Percentiles rank a stretch among this genome's conserved stretches.
Conservation (phyloP, 2,888 invertebrate genomes). For the Ptychoptera albimana region DNA sequence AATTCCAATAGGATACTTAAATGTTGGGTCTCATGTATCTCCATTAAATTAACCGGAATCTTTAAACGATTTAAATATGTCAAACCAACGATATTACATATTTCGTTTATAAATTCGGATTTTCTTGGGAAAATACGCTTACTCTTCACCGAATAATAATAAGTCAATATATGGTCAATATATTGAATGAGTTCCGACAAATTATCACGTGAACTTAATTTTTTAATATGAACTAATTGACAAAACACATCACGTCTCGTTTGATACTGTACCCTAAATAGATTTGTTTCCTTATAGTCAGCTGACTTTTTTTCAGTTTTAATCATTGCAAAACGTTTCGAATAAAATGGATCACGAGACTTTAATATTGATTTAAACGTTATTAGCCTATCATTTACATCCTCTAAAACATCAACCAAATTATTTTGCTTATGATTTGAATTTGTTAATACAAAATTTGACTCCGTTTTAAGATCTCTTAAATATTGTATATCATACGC, state of each 20-base stretch:
- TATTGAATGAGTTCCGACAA: slow-evolving; percentile 13
- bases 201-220: slow-evolving; percentile 10
- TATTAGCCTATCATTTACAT: no score
- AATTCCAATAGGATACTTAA: no score
- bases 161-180: slow-evolving; percentile 22
- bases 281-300: slow-evolving; percentile 15
- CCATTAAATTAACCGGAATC: no score
- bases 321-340: slow-evolving; percentile 16
- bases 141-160: slow-evolving; percentile 23
- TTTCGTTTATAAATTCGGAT: slow-evolving; percentile 26
- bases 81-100: slow-evolving; percentile 23
- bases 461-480: no score
- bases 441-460: no score
- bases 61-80: slow-evolving; percentile 13
- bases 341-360: slow-evolving; percentile 22
- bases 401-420: no score
- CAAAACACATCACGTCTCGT: slow-evolving; percentile 21
- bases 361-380: slow-evolving; percentile 22
- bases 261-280: slow-evolving; percentile 21
- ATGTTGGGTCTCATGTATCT: no score
- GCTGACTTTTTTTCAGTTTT: slow-evolving; percentile 14
- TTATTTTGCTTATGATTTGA: no score
- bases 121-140: slow-evolving; percentile 27
- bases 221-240: slow-evolving; percentile 16
- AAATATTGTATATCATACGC: no score